Conservation (phyloP, 2,113 vertebrate species). For the Caranx ignobilis region DNA sequence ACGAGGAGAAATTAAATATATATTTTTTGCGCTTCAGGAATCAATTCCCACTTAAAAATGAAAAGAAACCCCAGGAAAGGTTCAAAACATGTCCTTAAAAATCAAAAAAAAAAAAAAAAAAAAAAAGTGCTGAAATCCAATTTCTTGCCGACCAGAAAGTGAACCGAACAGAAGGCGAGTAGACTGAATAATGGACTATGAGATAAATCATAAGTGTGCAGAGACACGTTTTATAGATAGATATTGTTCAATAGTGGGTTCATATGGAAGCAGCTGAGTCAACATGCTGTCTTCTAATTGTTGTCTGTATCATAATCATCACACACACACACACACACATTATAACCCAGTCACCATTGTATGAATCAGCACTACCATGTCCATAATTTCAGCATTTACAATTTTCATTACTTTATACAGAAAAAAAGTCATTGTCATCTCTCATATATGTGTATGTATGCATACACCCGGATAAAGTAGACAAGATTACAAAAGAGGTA, state of each 20-base stretch:
- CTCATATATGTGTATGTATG: too few relatives aligned
- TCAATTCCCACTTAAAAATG: constrained; percentile 38
- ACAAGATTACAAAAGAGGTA: too few relatives aligned
- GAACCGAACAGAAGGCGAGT: background rate
- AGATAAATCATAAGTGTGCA: background rate
- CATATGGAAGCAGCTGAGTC: background rate
- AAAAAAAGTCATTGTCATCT: too few relatives aligned
- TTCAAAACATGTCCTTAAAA: constrained; percentile 12
- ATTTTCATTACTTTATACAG: too few relatives aligned
- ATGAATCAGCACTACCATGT: too few relatives aligned
- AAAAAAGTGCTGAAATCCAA: background rate
- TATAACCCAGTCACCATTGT: too few relatives aligned
- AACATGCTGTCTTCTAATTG: background rate
- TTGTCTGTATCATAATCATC: too few relatives aligned
- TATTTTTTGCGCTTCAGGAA: constrained; percentile 4
- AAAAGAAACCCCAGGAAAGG: constrained; percentile 26
- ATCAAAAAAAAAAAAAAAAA: background rate
- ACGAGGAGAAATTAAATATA: background rate
- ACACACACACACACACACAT: too few relatives aligned
- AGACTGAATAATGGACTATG: background rate
- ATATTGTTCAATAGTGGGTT: background rate
- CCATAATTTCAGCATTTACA: too few relatives aligned
- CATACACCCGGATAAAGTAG: too few relatives aligned
- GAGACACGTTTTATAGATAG: background rate
- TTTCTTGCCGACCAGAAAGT: constrained; percentile 6